Conservation (phyloP, 2,113 vertebrate genomes). For the Eleginops maclovinus region DNA sequence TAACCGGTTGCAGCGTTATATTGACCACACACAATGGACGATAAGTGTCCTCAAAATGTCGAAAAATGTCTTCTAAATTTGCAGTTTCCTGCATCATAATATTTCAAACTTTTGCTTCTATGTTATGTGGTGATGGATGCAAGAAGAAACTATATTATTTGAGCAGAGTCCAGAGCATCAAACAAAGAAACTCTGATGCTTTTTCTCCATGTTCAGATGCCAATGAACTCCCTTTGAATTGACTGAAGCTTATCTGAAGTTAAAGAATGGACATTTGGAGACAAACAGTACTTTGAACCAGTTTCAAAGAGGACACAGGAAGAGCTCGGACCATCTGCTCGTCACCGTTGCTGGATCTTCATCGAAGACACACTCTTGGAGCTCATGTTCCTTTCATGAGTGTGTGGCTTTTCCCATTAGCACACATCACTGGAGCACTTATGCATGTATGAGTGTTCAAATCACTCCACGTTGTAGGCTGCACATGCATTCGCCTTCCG, state of each 20-base stretch:
- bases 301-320: constrained; percentile 17
- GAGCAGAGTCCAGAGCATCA: not conserved
- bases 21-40: not conserved
- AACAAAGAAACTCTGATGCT: not conserved
- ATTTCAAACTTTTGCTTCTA: not conserved
- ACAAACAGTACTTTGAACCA: constrained; percentile 27
- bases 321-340: constrained; percentile 62
- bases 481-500: not conserved
- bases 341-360: constrained; percentile 35
- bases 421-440: constrained; percentile 34
- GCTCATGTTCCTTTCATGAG: constrained; percentile 50
- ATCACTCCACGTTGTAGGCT: not conserved
- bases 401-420: constrained; percentile 45
- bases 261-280: constrained; percentile 25
- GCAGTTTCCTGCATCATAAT: not conserved
- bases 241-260: constrained; percentile 22
- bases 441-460: constrained; percentile 7
- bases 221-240: constrained; percentile 35
- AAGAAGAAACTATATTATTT: constrained; percentile 6
- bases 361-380: constrained; percentile 41
- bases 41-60: not conserved
- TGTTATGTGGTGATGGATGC: not conserved
- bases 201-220: constrained; percentile 2
- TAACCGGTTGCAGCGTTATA: too few relatives aligned
- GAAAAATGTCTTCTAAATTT: not conserved